Evolutionary conservation across 2,797 vertebrate species (phyloP), one percentile per base, ranked within the genome.

Genomic region (Lithobates pipiens): DNA sequence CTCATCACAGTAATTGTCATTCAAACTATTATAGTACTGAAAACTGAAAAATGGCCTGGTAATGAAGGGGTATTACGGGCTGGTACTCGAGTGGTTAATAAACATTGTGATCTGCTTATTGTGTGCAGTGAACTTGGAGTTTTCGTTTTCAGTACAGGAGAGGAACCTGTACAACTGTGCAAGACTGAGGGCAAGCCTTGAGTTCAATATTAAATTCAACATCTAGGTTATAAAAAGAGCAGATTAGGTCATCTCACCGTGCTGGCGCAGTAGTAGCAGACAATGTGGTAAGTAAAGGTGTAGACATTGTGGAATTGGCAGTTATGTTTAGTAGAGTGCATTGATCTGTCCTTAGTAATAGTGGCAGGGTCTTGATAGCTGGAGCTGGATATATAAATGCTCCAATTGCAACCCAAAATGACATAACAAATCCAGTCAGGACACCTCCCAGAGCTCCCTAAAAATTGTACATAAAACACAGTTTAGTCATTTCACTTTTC

Each of bases 371-470:
- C 90, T 95, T 95, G 11, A 86, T 70, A 0, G 76, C 63, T 27
- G 89, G 92, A 6, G 94, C 92, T 10, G 95, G 95, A 80, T 95
- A 94, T 67, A 96, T 75, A 82, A 97, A 96, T 8, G 92, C 93
- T 32, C 93, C 95, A 0, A 95, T 91, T 0, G 91, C 94, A 10
- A 89, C 89, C 93, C 95, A 96, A 88, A 94, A 95, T 13, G 95
- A 93, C 81, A 96, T 78, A 42, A 27, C 72, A 80, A 96, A 92
- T 88, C 95, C 96, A 34, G 90, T 86, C 0, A 92, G 16, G 34
- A 97, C 92, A 46, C 96, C 96, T 36, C 94, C 94, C 0, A 93
- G 25, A 2, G 95, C 96, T 39, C 96, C 96, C 96, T 97, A 75
- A 39, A 88, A 27, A 32, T 29, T 36, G 23, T 0, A 44, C 29